phyloP scores from a whole-genome alignment of 2,113 vertebrate species.

The Eudyptes chrysolophus region DNA sequence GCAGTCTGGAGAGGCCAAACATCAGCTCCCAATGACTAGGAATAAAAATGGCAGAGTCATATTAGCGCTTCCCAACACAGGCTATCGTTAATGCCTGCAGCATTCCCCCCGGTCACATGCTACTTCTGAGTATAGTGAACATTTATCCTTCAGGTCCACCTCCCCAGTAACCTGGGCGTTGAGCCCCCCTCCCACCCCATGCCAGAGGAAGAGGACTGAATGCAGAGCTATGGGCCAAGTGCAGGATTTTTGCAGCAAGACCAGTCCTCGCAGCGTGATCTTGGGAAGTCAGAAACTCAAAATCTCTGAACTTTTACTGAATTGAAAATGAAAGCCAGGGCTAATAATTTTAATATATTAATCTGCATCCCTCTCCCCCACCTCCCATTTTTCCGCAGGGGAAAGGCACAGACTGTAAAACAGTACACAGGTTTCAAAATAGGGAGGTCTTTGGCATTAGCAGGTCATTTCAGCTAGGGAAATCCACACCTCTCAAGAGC shows the following conservation, averaged over 20 bases:
- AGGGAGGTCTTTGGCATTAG: neutral
- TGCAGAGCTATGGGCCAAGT: neutral
- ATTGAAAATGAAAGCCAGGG: neutral
- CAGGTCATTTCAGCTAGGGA: neutral
- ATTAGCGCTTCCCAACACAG: neutral
- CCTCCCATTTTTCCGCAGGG: neutral
- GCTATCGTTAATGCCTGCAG: accelerated
- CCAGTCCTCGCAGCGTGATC: neutral
- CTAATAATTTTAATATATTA: neutral
- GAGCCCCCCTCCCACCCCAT: neutral
- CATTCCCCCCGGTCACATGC: accelerated
- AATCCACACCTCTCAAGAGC: neutral
- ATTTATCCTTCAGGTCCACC: neutral
- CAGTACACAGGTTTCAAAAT: neutral
- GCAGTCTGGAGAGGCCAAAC: neutral
- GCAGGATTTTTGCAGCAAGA: neutral
- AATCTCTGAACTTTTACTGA: neutral
- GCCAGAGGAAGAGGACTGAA: no score
- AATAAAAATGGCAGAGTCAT: neutral
- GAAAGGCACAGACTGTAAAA: neutral
- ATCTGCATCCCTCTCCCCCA: neutral
- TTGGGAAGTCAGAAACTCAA: neutral
- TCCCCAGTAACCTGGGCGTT: neutral
- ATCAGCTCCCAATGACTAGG: neutral
- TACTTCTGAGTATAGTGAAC: accelerated